A percentile compares a stretch with the other conserved stretches of the same genome.
phyloP scores from a whole-genome alignment of 1,140 invertebrate genomes.

The Augochlora pura region DNA sequence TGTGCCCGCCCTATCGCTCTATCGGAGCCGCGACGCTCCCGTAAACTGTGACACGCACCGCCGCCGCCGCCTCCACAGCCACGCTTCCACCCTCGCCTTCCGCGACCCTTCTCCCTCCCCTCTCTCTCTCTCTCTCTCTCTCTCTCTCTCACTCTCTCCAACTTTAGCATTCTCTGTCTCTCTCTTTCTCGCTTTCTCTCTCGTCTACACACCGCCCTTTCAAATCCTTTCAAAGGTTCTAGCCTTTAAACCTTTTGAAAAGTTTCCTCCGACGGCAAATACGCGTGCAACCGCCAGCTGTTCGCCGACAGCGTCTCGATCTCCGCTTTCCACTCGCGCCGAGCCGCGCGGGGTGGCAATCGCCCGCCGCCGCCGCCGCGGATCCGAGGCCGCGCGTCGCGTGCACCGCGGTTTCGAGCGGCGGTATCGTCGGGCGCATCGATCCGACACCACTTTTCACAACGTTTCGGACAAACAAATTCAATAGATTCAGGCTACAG shows the following conservation, averaged over 20 bases:
- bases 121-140: not conserved
- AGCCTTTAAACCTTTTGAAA: constrained; percentile 22
- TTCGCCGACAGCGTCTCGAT: constrained; percentile 11
- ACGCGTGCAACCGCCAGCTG: constrained; percentile 18
- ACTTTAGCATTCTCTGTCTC: too few species aligned
- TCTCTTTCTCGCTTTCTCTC: not conserved
- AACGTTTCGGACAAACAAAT: too few species aligned
- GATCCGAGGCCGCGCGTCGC: too few species aligned
- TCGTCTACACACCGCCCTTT: constrained; percentile 15
- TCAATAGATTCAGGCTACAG: too few species aligned
- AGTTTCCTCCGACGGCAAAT: constrained; percentile 15
- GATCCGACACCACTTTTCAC: too few species aligned
- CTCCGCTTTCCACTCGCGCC: not conserved
- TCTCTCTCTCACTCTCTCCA: not conserved
- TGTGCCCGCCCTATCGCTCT: not conserved
- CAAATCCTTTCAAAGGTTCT: constrained; percentile 15
- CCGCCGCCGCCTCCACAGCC: not conserved
- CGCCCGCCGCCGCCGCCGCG: too few species aligned
- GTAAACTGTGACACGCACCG: constrained; percentile 11
- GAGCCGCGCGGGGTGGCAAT: too few species aligned
- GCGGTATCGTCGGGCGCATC: too few species aligned
- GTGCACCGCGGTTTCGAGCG: too few species aligned
- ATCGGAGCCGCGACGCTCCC: constrained; percentile 10
- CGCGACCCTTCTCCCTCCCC: not conserved
- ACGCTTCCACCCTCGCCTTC: not conserved